These are phyloP conservation scores for Orthonychiurus folsomi DNA, from an alignment of 2,888 invertebrate genomes.

Conservation along the genomic window DNA sequence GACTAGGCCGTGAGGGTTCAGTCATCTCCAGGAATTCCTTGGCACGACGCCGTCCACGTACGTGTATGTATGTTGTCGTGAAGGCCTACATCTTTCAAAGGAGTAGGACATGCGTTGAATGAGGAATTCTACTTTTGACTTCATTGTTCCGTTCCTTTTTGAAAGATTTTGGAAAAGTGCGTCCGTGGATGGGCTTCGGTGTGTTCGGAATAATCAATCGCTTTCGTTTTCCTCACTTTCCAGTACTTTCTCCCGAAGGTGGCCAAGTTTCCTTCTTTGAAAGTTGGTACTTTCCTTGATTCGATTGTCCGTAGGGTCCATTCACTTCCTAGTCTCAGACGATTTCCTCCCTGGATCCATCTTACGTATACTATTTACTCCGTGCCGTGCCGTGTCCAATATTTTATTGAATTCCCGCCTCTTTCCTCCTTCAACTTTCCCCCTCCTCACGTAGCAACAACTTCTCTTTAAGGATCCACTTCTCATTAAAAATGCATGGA, in stretches of 20 bases:
- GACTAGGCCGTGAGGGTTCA: no score
- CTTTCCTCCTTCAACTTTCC: no score
- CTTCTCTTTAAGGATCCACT: not conserved
- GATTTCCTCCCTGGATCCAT: no score
- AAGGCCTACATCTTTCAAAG: not conserved
- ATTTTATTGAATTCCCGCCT: slow-evolving; percentile 1
- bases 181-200: not conserved
- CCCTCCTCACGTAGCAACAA: not conserved
- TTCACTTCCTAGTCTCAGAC: no score
- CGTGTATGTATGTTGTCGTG: not conserved
- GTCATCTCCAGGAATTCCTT: not conserved
- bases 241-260: not conserved
- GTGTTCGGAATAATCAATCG: not conserved
- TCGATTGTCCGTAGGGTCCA: not conserved
- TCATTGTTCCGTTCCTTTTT: not conserved
- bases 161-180: no score
- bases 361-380: no score
- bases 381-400: no score
- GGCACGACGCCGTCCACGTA: no score
- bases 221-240: not conserved
- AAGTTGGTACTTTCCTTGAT: no score
- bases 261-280: not conserved
- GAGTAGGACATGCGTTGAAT: not conserved
- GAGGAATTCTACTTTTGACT: not conserved
- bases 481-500: not conserved